Conservation (phyloP, 2,797 vertebrate genomes). For the Peromyscus melanophrys region DNA sequence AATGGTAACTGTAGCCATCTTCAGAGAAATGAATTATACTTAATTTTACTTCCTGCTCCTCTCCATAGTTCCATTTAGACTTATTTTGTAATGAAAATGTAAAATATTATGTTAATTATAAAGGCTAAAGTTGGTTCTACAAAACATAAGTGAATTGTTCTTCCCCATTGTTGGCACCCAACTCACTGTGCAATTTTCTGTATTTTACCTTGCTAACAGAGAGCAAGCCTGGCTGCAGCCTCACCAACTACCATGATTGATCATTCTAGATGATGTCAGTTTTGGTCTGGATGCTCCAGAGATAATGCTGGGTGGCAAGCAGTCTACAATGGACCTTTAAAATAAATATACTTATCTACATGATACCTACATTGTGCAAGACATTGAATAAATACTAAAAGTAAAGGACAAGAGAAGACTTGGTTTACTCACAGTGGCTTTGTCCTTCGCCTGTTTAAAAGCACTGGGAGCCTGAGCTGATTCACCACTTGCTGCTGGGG, state of each 20-base stretch:
- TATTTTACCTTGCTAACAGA: neutral
- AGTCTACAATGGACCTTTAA: conserved; percentile 22
- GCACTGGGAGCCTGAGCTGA: conserved; percentile 94
- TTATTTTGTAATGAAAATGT: conserved; percentile 35
- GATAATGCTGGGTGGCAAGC: neutral
- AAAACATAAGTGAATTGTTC: neutral
- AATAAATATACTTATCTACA: neutral
- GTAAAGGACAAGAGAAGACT: conserved; percentile 67
- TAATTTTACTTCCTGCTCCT: conserved; percentile 31
- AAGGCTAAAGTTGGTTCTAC: conserved; percentile 34
- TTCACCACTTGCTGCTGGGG: conserved; percentile 91
- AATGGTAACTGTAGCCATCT: neutral
- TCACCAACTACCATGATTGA: neutral
- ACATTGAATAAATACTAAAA: conserved; percentile 58
- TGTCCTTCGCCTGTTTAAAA: conserved; percentile 96
- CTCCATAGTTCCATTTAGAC: neutral
- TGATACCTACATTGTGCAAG: conserved; percentile 1
- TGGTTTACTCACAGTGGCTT: conserved; percentile 94
- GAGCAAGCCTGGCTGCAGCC: neutral
- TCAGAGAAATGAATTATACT: conserved; percentile 6
- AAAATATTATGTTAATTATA: conserved; percentile 25
- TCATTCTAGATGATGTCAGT: neutral
- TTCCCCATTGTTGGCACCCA: neutral
- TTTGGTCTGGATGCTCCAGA: neutral
- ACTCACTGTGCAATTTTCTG: neutral